A percentile compares a stretch with the other conserved stretches of the same genome.
Evolutionary conservation across 2,113 vertebrate genomes (phyloP).

Genomic region (Scopus umbretta): DNA sequence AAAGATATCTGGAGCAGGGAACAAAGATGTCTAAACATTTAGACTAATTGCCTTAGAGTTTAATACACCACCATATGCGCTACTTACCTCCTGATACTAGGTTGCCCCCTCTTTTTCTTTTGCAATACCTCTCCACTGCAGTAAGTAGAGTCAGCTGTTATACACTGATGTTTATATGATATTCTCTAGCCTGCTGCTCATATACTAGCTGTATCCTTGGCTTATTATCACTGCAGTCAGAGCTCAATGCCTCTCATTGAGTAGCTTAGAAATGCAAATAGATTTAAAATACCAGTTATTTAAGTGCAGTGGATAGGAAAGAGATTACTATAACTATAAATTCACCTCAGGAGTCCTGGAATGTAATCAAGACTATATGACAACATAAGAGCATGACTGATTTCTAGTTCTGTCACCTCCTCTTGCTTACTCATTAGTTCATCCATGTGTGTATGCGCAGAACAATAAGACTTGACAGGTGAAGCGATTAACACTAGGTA

Average conservation of each 20-base stretch:
- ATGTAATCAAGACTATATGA: slow-evolving; percentile 16
- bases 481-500: slow-evolving; percentile 50
- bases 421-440: slow-evolving; percentile 38
- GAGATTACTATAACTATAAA: neutral
- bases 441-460: neutral
- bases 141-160: neutral
- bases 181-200: neutral
- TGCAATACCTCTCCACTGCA: neutral
- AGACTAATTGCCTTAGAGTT: neutral
- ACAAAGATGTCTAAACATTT: neutral
- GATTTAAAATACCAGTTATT: neutral
- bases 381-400: slow-evolving; percentile 20
- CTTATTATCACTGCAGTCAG: neutral
- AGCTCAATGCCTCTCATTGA: neutral
- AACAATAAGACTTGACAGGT: slow-evolving; percentile 36
- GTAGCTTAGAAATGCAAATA: neutral
- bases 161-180: neutral
- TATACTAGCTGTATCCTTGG: neutral
- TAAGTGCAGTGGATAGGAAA: neutral
- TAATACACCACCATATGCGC: neutral
- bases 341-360: neutral
- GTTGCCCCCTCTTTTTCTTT: neutral
- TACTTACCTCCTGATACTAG: neutral
- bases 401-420: slow-evolving; percentile 27
- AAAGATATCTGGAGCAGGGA: neutral